These are phyloP conservation scores for Centrocercus urophasianus DNA, from an alignment of 2,113 vertebrate species.

Conservation along the genomic window DNA sequence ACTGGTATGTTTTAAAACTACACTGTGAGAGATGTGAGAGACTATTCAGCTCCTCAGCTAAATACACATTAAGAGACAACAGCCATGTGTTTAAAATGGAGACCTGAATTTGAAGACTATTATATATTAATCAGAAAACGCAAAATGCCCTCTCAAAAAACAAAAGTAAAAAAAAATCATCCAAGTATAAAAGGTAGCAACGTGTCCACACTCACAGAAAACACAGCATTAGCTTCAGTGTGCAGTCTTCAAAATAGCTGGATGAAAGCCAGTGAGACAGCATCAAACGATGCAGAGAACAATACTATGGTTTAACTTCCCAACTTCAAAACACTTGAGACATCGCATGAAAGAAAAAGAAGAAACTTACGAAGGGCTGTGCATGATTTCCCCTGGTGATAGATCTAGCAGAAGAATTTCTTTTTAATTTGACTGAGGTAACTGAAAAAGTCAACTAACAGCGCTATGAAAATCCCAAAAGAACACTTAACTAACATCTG, in stretches of 20 bases:
- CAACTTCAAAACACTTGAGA: background rate
- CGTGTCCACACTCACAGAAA: background rate
- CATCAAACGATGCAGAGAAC: background rate
- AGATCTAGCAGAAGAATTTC: background rate
- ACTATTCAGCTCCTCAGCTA: background rate
- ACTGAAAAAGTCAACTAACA: background rate
- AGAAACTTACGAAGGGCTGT: background rate
- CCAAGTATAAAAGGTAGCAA: background rate
- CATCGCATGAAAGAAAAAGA: background rate
- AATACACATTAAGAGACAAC: background rate
- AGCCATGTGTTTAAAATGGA: background rate
- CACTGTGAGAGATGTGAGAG: accelerated
- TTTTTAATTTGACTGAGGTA: background rate
- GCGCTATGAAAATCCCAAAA: background rate
- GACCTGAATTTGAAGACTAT: background rate
- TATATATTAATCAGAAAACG: accelerated
- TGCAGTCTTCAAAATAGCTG: background rate
- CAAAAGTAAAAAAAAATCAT: background rate
- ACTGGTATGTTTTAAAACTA: background rate
- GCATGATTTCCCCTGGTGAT: background rate
- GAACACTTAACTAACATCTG: background rate
- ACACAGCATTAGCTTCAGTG: background rate
- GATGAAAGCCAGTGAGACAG: background rate
- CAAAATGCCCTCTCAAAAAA: background rate
- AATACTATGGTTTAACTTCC: background rate